These are phyloP conservation scores for Ennomos erosarius DNA, from an alignment of 2,888 invertebrate genomes.

Conservation along the genomic window DNA sequence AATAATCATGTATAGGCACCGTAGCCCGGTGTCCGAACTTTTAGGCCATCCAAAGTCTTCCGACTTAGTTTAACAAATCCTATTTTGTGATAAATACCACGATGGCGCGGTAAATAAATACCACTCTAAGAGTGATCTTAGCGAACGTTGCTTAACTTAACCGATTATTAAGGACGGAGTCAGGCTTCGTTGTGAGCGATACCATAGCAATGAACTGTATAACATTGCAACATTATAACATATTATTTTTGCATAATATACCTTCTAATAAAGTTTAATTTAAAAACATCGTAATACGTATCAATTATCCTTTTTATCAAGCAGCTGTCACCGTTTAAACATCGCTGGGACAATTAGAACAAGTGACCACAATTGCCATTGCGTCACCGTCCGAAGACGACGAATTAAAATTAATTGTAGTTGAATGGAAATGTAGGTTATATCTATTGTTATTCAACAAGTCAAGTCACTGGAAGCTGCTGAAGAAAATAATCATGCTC, in stretches of 20 bases:
- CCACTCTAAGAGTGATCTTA: too few relatives aligned
- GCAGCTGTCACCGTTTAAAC: conserved; percentile 76
- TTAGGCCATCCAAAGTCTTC: too few relatives aligned
- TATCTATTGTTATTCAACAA: conserved; percentile 32
- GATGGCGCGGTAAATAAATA: too few relatives aligned
- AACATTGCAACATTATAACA: not conserved
- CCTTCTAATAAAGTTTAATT: conserved; percentile 24
- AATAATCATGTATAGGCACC: too few relatives aligned
- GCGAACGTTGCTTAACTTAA: too few relatives aligned
- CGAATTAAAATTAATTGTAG: conserved; percentile 74
- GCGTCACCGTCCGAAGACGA: conserved; percentile 68
- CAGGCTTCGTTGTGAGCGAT: too few relatives aligned
- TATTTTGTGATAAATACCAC: too few relatives aligned
- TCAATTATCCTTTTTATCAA: conserved; percentile 64
- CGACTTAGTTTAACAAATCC: too few relatives aligned
- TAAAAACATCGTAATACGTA: conserved; percentile 56
- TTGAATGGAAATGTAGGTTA: conserved; percentile 64
- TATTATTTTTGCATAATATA: conserved; percentile 28
- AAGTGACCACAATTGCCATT: conserved; percentile 80
- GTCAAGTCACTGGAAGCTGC: not conserved
- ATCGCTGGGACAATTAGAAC: conserved; percentile 73
- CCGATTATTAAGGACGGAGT: too few relatives aligned
- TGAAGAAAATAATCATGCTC: not conserved
- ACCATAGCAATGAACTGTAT: too few relatives aligned
- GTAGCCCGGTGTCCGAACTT: too few relatives aligned